Evolutionary conservation across 2,113 vertebrate species (phyloP), one percentile per base, ranked within the genome.

Genomic region (Turdus rufiventris): DNA sequence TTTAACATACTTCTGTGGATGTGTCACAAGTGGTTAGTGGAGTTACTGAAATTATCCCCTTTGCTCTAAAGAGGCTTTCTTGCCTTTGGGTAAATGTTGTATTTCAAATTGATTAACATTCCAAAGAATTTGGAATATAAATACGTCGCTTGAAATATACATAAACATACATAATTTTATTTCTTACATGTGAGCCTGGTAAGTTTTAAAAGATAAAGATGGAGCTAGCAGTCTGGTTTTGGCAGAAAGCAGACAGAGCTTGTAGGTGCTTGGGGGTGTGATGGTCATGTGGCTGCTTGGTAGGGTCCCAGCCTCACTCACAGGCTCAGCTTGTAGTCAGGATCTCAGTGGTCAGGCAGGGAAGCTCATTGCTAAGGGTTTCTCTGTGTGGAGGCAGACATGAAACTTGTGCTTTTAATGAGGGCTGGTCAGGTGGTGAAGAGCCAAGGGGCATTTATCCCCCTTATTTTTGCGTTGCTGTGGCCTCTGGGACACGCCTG

Each of bases 91-190:
- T 79, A 73, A 79, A 75, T n/a, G 4, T 38, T 87, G 8, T 77
- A 33, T 89, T 96, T 65, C 40, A 61, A 76, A 65, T 12, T 34
- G n/a, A 67, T 68, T 70, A 65, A 34, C 14, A 7, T 79, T 54
- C 18, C n/a, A 60, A 86, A 56, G 18, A 53, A 78, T 57, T 60
- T 73, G 63, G 65, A 83, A 17, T 71, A 56, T 16, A 65, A 85
- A 20, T 36, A 6, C 58, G 15, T 67, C 0, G 6, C 33, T 48
- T 62, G 28, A 84, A 89, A 36, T 56, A 45, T 6, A 1, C 19
- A 9, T n/a, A 45, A 50, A 16, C 0, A 1, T 26, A 43, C 2
- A 10, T 34, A 0, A 17, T 51, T 82, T 86, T 79, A 21, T 40
- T 85, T 56, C 28, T 34, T 77, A 0, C 50, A 18, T 48, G 5